Evolutionary conservation across 2,888 invertebrate genomes (phyloP).

Genomic region (Cryptocephalus moraei): DNA sequence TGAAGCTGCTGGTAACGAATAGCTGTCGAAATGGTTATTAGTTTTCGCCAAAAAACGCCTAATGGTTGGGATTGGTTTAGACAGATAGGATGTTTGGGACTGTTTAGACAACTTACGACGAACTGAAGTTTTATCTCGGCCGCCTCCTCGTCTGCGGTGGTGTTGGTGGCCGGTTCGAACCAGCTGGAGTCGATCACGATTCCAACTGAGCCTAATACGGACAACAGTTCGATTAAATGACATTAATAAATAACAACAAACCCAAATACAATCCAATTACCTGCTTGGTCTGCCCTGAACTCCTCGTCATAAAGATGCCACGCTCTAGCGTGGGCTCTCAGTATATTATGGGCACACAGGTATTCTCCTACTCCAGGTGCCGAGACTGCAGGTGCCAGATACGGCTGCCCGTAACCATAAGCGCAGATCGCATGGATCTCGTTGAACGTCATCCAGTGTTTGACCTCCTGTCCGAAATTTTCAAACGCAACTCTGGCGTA

Average conservation of each 20-base stretch:
- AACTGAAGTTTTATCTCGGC: slow-evolving; percentile 39
- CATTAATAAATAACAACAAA: too few relatives aligned
- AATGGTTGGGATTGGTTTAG: too few relatives aligned
- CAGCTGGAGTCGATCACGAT: slow-evolving; percentile 43
- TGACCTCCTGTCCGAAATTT: slow-evolving; percentile 30
- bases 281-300: slow-evolving; percentile 32
- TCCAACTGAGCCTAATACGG: slow-evolving; percentile 1
- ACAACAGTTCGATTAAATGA: too few relatives aligned
- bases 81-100: too few relatives aligned
- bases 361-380: slow-evolving; percentile 50
- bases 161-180: slow-evolving; percentile 48
- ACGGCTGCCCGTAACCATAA: slow-evolving; percentile 29
- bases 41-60: too few relatives aligned
- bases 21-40: too few relatives aligned
- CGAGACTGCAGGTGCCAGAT: slow-evolving; percentile 39
- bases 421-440: slow-evolving; percentile 36
- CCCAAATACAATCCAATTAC: slow-evolving; percentile 5
- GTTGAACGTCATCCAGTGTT: slow-evolving; percentile 47
- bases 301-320: slow-evolving; percentile 49
- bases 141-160: slow-evolving; percentile 45
- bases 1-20: too few relatives aligned
- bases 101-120: slow-evolving; percentile 2
- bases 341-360: slow-evolving; percentile 48
- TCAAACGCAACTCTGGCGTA: slow-evolving; percentile 42
- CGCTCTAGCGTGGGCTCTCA: slow-evolving; percentile 53